Base-by-base conservation (phyloP, 2,113 vertebrate genomes). In the Cyphomyrus plagiostoma region DNA sequence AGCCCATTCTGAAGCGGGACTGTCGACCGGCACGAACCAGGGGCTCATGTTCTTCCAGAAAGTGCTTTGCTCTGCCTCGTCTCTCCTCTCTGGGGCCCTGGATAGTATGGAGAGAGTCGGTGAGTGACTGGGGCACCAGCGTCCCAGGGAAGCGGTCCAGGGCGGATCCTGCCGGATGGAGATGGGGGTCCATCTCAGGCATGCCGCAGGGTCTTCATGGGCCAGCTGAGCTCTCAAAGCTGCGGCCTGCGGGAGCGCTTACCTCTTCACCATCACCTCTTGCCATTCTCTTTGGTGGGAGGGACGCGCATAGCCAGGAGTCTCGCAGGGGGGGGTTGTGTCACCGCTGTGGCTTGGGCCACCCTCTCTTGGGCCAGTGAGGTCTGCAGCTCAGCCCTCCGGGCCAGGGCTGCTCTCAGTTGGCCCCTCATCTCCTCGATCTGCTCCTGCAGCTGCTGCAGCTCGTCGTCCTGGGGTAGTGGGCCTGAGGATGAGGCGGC, bases 371-470 rank as follows among this genome's bases (percentile, higher is more conserved):
- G 94, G 87, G 94, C 94, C 49, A 97, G 91, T 7, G 52, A 93
- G 0, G 96, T 95, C 94, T 95, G 96, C 90, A 98, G 95, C 92
- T 97, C 96, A 0, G 96, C 96, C 23, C 95, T 96, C 92, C 96
- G 93, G 62, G 93, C 89, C 92, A 98, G 92, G 0, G 97, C 97
- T 0, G 83, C 90, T 0, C 93, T 94, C 84, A 99, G 93, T 89
- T 96, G 95, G 0, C 95, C 96, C 1, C 95, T 94, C 88, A 96
- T 95, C 4, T 88, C 92, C 19, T 94, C 93, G 0, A 99, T 99
- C 89, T 92, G 93, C 46, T 90, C 92, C 92, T 98, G 96, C 86
- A 99, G 95, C 90, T 96, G 95, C 92, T 91, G 92, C 10, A 98
- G 93, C 92, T 98, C 97, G 0, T 91, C 94, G 0, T 94, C 91